Conservation (phyloP, 2,113 vertebrate genomes). For the Emberiza fucata region DNA sequence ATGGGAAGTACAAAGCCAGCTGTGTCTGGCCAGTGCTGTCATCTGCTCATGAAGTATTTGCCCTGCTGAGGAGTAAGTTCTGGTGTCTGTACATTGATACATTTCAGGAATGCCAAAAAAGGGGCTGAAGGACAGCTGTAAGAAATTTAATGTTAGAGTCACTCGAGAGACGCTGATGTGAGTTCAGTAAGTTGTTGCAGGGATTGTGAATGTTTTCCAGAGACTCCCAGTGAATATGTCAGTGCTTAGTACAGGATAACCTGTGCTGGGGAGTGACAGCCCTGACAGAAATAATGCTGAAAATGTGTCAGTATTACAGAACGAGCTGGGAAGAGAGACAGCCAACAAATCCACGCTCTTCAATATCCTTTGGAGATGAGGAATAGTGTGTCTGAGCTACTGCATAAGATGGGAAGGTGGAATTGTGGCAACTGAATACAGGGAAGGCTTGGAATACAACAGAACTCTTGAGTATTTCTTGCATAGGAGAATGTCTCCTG, state of each 20-base stretch:
- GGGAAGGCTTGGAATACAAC: neutral
- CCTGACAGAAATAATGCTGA: neutral
- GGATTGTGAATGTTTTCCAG: neutral
- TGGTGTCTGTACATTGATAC: neutral
- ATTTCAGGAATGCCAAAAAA: neutral
- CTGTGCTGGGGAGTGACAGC: neutral
- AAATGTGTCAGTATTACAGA: neutral
- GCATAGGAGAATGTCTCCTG: neutral
- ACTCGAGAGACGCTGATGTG: neutral
- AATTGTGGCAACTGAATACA: neutral
- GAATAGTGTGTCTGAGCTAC: neutral
- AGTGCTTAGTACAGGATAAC: neutral
- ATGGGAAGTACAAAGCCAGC: neutral
- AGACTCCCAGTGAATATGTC: neutral
- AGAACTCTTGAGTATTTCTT: neutral
- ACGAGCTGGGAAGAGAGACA: neutral
- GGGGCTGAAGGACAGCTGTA: neutral
- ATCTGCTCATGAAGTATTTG: neutral
- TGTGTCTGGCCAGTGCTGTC: neutral
- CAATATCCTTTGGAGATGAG: neutral
- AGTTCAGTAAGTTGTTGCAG: neutral
- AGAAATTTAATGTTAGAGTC: neutral
- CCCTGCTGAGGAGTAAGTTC: neutral
- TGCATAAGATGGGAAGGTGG: neutral
- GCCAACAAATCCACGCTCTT: neutral